Base-by-base conservation (phyloP, 2,797 vertebrate species). In the Silurus lanzhouensis region DNA sequence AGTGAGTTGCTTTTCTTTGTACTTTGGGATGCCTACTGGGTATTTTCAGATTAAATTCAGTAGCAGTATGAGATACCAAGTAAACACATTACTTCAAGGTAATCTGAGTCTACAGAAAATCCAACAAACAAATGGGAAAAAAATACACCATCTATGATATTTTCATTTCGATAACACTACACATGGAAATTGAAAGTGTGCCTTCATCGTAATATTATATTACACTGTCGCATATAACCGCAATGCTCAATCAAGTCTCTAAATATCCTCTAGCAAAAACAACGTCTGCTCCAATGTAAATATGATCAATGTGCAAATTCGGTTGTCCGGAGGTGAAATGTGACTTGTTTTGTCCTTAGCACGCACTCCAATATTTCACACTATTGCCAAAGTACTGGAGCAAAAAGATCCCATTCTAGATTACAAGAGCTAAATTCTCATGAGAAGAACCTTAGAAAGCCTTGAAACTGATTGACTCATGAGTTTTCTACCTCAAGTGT, bases 211-310 rank as follows among this genome's bases (percentile, higher is more conserved):
- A 87, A 84, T 84, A 84, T 87, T 87, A 81, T 67, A 81, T 61
- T 81, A 68, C 48, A 61, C 27, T 58, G 48, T 66, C n/a, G 19
- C 68, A 58, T 75, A 75, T 75, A 60, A 55, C 70, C 31, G 7
- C 60, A 60, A 74, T 58, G 48, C 82, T 86, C 76, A 83, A 84
- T 84, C 84, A 88, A 64, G 70, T 71, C 64, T 81, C 70, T 27
- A 82, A 66, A 84, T 88, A 80, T 79, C 87, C 83, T 22, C 60
- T 58, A 84, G 87, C 83, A 85, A 86, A 84, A 88, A 84, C 84
- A 85, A 81, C 10, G 48, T 38, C 52, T 20, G 67, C 74, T 48
- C 20, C 76, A 77, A 82, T 84, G 64, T 84, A 86, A 86, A 88
- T 83, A 78, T 88, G 79, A 88, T 86, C 83, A 86, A 82, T 86